Percentiles rank a stretch among this genome's conserved stretches.
Evolutionary conservation across 2,797 vertebrate species (phyloP).

Genomic region (Lacerta viridis): DNA sequence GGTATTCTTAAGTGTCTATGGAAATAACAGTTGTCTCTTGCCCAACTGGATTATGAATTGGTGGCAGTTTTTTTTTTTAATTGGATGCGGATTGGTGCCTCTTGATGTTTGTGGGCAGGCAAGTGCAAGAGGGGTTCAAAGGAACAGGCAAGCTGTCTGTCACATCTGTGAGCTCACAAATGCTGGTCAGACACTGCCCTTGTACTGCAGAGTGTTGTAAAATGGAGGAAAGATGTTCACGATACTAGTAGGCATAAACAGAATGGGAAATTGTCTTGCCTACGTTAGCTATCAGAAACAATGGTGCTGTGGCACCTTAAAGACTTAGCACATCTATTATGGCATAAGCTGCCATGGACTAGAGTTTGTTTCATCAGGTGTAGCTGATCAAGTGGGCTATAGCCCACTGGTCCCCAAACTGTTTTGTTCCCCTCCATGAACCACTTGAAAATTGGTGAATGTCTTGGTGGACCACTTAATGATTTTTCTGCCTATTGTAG

Average conservation of each 20-base stretch:
- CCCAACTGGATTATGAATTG: slow-evolving; percentile 14
- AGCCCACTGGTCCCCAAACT: too few relatives aligned
- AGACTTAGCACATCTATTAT: background rate
- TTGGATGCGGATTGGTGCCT: background rate
- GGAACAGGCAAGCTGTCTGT: background rate
- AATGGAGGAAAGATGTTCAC: background rate
- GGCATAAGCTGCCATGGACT: background rate
- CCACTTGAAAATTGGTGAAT: too few relatives aligned
- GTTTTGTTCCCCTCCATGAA: too few relatives aligned
- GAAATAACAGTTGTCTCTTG: slow-evolving; percentile 9
- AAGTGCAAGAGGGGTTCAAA: background rate
- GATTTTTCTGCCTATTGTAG: too few relatives aligned
- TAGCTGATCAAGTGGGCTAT: background rate
- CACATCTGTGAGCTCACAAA: background rate
- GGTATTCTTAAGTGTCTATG: background rate
- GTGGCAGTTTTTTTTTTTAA: background rate
- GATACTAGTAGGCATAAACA: fast-evolving
- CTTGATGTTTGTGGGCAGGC: background rate
- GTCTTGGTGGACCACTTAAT: too few relatives aligned
- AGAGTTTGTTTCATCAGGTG: background rate
- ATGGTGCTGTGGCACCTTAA: background rate
- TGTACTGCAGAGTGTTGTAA: background rate
- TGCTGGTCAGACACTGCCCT: background rate
- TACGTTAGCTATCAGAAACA: background rate
- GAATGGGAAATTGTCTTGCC: background rate